Base-by-base conservation (phyloP, 1,140 invertebrate species). In the Bombyx mandarina region DNA sequence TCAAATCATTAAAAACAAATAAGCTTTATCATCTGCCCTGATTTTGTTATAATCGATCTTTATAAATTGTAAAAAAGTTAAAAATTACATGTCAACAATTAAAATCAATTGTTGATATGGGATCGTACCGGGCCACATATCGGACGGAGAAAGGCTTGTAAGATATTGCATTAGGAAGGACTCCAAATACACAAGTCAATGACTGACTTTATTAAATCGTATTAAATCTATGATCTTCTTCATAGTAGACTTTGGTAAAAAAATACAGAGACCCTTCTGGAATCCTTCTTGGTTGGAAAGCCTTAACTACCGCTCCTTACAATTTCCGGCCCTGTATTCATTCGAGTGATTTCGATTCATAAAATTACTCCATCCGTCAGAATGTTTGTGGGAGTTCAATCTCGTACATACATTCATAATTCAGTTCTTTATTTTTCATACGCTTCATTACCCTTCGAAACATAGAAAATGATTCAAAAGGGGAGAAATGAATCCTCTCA, bases 331-430 rank as follows among this genome's bases (percentile, higher is more conserved):
- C 68, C 70, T 77, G 74, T 72, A 75, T 78, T 66, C 66, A 75
- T 73, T 73, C 68, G 65, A 78, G 78, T 81, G 78, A 82, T 82
- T 81, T 73, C 73, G 12, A 57, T 22, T 56, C 12, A 26, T 8
- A 48, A 35, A 56, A 56, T 49, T 48, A 67, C 63, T 60, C 65
- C 18, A 55, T 63, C 64, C 61, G 60, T 58, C 63, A 63, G 70
- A 77, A 77, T 76, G 67, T 69, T 69, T 65, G 61, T 74, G 72
- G 64, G 60, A 72, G 70, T 8, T 18, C 26, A 50, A n/a, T 18
- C 45, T 3, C 45, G 50, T 35, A 8, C 22, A 50, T 44, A 4
- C 49, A 51, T 8, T 0, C 48, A 8, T 35, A 26, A 3, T 51
- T 35, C 22, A 35, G 7, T 51, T 35, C 26, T 35, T 35, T 35